Base-by-base conservation (phyloP, 2,797 vertebrate species). In the Hydrocynus forskahlii region DNA sequence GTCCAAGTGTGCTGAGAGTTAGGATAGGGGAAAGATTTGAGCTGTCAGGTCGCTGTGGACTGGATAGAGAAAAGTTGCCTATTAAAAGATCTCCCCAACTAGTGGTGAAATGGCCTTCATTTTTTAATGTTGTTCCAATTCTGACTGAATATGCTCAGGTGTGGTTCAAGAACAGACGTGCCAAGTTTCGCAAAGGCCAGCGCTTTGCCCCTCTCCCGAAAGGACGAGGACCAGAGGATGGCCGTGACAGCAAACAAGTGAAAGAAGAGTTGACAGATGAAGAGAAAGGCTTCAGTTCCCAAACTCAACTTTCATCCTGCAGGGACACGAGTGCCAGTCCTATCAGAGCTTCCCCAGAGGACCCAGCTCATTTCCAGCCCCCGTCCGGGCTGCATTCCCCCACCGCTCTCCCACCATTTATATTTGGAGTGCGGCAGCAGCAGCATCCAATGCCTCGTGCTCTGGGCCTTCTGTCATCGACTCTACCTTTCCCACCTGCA, bases 151-250 rank as follows among this genome's bases (percentile, higher is more conserved):
- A 13, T 83, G 17, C 78, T 83, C 84, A 96, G 95, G 95, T 96
- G 19, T 96, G 95, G 95, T 96, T 96, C 87, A 96, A 96, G 87
- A 96, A 96, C 91, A 90, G 95, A 21, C 91, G 95, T 63, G 95
- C 95, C 59, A 96, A 96, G 89, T 94, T 93, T 77, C 95, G 95
- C 35, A 96, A 96, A 90, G 93, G 92, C 76, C 94, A 95, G 66
- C 91, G 88, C 17, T 91, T 87, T 29, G 81, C 87, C 19, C 83
- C 90, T 0, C 48, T 89, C 76, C 85, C 82, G 67, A 93, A 86
- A 84, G 92, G 91, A 43, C 71, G 73, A 71, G 68, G 79, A 64
- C 17, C 73, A 40, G 92, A 91, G 16, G 89, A 91, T 66, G 29
- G 76, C 21, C 82, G 75, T 25, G 54, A 54, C 64, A 80, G 48